phyloP scores from a whole-genome alignment of 2,888 invertebrate genomes.

The Drosophila tanythrix region DNA sequence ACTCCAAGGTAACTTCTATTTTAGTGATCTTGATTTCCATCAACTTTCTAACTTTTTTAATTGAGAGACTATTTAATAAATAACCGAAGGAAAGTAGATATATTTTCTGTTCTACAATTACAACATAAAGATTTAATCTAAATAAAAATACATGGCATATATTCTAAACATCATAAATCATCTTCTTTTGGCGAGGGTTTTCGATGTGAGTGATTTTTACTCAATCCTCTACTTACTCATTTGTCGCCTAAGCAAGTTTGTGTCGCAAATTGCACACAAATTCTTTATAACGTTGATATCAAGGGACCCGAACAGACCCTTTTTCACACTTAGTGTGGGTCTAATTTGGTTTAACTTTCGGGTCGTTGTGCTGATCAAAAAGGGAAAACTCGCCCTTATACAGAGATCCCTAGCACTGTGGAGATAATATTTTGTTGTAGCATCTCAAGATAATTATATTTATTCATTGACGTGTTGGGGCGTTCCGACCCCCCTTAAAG shows the following conservation, averaged over 20 bases:
- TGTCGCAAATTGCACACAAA: neutral
- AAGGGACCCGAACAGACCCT: neutral
- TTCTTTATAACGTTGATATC: neutral
- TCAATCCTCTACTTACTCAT: neutral
- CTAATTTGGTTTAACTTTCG: neutral
- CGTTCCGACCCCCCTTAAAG: too few relatives aligned
- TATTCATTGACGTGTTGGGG: too few relatives aligned
- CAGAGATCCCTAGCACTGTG: too few relatives aligned
- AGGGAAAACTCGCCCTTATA: too few relatives aligned
- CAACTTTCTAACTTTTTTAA: neutral
- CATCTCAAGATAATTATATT: too few relatives aligned
- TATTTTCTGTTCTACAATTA: neutral
- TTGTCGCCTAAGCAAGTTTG: neutral
- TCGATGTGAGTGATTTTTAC: neutral
- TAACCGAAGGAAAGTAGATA: neutral
- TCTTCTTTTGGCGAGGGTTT: too few relatives aligned
- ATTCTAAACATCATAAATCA: neutral
- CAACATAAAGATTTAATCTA: neutral
- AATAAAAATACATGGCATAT: neutral
- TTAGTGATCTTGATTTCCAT: neutral
- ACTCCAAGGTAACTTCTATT: neutral
- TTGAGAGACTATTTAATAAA: neutral
- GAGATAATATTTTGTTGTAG: too few relatives aligned
- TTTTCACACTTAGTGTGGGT: neutral
- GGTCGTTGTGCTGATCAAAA: too few relatives aligned